Percentiles rank a stretch among this genome's conserved stretches.
phyloP scores from a whole-genome alignment of 1,140 invertebrate genomes.

The Aplysia californica region DNA sequence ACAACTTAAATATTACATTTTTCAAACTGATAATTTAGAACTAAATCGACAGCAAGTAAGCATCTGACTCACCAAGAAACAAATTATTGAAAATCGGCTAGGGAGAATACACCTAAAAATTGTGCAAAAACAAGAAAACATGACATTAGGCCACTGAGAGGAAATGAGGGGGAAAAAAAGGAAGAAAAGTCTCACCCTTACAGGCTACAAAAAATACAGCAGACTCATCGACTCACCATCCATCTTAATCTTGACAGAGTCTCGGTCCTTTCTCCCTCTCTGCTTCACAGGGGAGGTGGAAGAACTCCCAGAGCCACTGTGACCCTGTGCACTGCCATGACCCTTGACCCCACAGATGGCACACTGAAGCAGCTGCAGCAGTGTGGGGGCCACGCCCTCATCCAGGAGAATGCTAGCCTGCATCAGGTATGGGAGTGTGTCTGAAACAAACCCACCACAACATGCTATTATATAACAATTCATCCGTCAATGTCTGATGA shows the following conservation, averaged over 20 bases:
- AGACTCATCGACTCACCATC: conserved; percentile 16
- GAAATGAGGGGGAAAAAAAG: background rate
- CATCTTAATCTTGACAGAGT: conserved; percentile 23
- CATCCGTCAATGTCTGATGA: too few species aligned
- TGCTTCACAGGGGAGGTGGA: conserved; percentile 56
- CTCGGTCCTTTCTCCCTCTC: conserved; percentile 58
- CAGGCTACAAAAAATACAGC: background rate
- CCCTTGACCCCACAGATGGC: conserved; percentile 77
- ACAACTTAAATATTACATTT: too few species aligned
- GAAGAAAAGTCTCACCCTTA: background rate
- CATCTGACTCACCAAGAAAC: too few species aligned
- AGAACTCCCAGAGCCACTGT: conserved; percentile 24
- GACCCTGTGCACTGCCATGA: conserved; percentile 42
- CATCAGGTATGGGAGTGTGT: conserved; percentile 82
- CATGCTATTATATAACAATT: background rate
- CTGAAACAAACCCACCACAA: conserved; percentile 39
- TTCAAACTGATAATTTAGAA: too few species aligned
- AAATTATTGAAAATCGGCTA: too few species aligned
- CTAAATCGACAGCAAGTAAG: too few species aligned
- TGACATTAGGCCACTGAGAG: background rate
- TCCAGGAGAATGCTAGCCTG: conserved; percentile 85
- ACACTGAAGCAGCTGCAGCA: conserved; percentile 88
- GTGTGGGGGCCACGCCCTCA: conserved; percentile 92
- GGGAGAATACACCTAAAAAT: too few species aligned
- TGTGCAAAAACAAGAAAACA: too few species aligned